Evolutionary conservation across 1,140 invertebrate species (phyloP).

Genomic region (Drosophila watanabei): DNA sequence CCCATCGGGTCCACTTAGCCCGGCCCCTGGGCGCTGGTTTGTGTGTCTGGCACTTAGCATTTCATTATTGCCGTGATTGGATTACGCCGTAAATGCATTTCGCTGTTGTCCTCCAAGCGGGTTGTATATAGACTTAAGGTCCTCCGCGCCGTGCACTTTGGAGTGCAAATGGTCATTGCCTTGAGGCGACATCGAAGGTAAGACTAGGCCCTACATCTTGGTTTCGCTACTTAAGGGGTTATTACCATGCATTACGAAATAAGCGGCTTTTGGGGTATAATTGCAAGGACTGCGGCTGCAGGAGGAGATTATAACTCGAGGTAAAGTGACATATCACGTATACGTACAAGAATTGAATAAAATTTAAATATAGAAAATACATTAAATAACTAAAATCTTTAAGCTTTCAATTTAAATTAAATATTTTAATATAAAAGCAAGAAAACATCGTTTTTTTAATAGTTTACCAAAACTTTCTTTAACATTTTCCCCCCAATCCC

Average conservation of each 20-base stretch:
- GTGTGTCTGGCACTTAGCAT: conserved; percentile 61
- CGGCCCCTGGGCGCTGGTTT: conserved; percentile 5
- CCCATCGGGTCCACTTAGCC: conserved; percentile 20
- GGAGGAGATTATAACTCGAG: background rate
- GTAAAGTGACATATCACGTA: background rate
- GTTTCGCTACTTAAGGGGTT: background rate
- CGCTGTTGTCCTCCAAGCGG: conserved; percentile 43
- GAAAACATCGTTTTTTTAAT: background rate
- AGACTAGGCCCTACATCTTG: background rate
- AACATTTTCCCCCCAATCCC: too few relatives aligned
- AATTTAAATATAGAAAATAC: too few relatives aligned
- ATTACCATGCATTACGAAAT: background rate
- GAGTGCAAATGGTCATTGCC: conserved; percentile 19
- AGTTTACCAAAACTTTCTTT: background rate
- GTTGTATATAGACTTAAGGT: conserved; percentile 22
- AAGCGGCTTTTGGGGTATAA: background rate
- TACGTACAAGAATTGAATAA: too few relatives aligned
- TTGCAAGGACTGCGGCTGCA: background rate
- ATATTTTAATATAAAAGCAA: background rate
- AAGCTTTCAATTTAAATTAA: background rate
- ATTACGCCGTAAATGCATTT: conserved; percentile 66
- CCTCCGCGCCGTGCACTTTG: background rate
- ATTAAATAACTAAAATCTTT: background rate
- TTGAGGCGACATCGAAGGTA: conserved; percentile 17
- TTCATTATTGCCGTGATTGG: conserved; percentile 63